These are phyloP conservation scores for human DNA, from an alignment of 2,113 vertebrate genomes.

Conservation along the genomic window GRCh38 chr6:109459001-109459500, in stretches of 20 bases:
- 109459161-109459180: background rate
- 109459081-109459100: background rate
- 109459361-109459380: background rate
- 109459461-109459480: background rate
- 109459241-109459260: background rate
- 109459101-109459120: conserved; percentile 31
- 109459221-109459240: background rate
- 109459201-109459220: background rate
- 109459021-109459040: background rate
- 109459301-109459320: background rate
- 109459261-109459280: background rate
- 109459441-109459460: background rate
- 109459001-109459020: background rate
- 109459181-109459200: background rate
- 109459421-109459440: background rate
- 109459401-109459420: background rate
- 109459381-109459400: background rate
- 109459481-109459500: background rate
- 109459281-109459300: background rate
- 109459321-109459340: background rate
- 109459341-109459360: background rate
- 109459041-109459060: background rate
- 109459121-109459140: background rate
- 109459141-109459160: background rate
- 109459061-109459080: background rate